These are phyloP conservation scores for Apostichopus parvimensis DNA, from an alignment of 35 echinoderm and acorn worm species.

Conservation along the genomic window DNA sequence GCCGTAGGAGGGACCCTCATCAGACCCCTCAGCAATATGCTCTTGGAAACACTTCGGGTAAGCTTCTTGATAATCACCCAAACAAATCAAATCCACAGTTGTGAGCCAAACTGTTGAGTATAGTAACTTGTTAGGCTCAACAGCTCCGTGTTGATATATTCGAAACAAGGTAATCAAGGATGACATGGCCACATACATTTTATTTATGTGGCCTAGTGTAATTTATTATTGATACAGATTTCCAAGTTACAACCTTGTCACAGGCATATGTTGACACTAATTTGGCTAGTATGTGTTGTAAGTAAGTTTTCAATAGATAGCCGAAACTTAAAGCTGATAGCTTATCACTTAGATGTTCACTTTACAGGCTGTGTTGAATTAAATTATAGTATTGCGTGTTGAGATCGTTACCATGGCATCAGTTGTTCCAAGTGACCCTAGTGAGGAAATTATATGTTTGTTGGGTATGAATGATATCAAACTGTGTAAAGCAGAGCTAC, in stretches of 20 bases:
- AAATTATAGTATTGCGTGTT: background rate
- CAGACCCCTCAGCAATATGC: too few species aligned
- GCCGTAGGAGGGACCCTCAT: too few species aligned
- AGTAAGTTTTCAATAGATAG: background rate
- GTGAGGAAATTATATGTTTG: background rate
- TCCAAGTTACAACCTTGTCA: constrained; percentile 1
- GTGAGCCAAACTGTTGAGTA: constrained; percentile 19
- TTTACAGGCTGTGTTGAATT: constrained; percentile 23
- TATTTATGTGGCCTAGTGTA: background rate
- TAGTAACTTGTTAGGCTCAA: background rate
- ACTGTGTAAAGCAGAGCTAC: background rate
- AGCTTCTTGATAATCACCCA: background rate
- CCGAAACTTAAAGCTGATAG: background rate
- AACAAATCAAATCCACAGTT: background rate
- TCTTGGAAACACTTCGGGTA: too few species aligned
- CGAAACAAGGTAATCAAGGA: background rate
- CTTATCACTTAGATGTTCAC: constrained; percentile 4
- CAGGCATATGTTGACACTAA: background rate
- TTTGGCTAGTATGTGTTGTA: background rate
- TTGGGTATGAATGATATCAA: background rate
- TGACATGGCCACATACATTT: background rate
- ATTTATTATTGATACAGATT: constrained; percentile 20
- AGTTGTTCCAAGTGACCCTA: background rate
- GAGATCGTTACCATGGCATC: background rate
- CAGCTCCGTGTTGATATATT: background rate